Conservation (phyloP, 1,140 invertebrate species). For the Drosophila littoralis region DNA sequence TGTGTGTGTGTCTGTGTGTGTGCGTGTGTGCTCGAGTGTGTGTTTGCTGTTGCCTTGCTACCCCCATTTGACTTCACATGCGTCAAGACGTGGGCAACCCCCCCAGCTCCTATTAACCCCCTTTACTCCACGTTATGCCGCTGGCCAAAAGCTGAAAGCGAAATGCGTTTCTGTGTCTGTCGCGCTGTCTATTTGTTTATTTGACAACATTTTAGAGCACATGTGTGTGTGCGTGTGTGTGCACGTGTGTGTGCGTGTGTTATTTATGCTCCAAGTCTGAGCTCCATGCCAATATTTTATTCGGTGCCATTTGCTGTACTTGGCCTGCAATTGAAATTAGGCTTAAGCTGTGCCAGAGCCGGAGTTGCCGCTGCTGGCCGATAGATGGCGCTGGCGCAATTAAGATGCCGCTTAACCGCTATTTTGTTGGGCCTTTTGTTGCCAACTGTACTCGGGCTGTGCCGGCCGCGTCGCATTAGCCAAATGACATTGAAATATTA, state of each 20-base stretch:
- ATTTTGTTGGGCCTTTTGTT: conserved; percentile 39
- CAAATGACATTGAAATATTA: conserved; percentile 80
- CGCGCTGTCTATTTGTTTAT: conserved; percentile 72
- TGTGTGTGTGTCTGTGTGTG: conserved; percentile 21
- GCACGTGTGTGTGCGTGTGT: conserved; percentile 34
- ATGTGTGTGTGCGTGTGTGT: conserved; percentile 30
- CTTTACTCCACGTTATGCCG: conserved; percentile 31
- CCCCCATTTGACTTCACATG: conserved; percentile 76
- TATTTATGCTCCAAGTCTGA: conserved; percentile 55
- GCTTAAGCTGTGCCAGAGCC: conserved; percentile 1
- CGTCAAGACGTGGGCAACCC: conserved; percentile 54
- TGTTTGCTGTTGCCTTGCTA: conserved; percentile 49
- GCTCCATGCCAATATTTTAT: conserved; percentile 33
- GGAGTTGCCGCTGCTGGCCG: conserved; percentile 6
- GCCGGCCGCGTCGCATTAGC: conserved; percentile 55
- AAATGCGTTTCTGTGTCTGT: conserved; percentile 55
- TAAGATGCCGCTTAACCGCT: conserved; percentile 36
- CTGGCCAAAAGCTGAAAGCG: conserved; percentile 65
- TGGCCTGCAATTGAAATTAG: conserved; percentile 28
- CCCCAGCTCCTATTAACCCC: not conserved
- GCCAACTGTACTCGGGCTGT: conserved; percentile 63
- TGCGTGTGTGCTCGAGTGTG: conserved; percentile 20
- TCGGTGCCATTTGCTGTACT: conserved; percentile 12
- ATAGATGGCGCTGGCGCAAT: conserved; percentile 44
- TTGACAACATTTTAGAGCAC: conserved; percentile 71